Percentiles rank a stretch among this genome's conserved stretches.
These are phyloP conservation scores for Hypotaenidia philippensis DNA, from an alignment of 2,797 vertebrate species.

Conservation along the genomic window DNA sequence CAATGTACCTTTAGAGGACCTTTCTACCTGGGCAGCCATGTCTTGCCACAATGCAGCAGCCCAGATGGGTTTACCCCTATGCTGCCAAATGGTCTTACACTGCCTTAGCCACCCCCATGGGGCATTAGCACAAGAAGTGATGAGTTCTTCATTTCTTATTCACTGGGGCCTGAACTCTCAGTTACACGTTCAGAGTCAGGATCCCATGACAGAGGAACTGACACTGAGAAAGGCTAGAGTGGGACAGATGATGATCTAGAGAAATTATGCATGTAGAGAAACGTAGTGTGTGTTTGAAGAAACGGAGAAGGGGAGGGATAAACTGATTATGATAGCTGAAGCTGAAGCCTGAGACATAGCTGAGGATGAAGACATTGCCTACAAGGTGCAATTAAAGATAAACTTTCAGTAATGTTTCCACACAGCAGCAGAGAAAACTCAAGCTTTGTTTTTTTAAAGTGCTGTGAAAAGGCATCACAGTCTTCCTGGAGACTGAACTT, in stretches of 20 bases:
- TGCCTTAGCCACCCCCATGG: neutral
- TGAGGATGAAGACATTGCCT: neutral
- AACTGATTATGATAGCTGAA: neutral
- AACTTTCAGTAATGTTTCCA: accelerated
- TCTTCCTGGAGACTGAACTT: neutral
- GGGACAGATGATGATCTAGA: neutral
- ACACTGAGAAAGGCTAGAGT: neutral
- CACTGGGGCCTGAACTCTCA: neutral
- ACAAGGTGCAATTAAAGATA: neutral
- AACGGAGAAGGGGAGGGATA: neutral
- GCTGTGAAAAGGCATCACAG: neutral
- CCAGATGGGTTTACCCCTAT: neutral
- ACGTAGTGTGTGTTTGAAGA: neutral
- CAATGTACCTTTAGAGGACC: neutral
- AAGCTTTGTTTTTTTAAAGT: neutral
- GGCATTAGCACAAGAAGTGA: neutral
- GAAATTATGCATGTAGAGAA: neutral
- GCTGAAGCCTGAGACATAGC: neutral
- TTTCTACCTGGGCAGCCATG: neutral
- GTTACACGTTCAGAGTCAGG: neutral
- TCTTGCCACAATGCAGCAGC: neutral
- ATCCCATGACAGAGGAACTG: neutral
- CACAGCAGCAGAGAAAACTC: neutral
- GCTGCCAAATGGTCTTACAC: neutral
- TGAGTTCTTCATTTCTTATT: neutral